Conservation (phyloP, 2,113 vertebrate species). For the Ciconia boyciana region DNA sequence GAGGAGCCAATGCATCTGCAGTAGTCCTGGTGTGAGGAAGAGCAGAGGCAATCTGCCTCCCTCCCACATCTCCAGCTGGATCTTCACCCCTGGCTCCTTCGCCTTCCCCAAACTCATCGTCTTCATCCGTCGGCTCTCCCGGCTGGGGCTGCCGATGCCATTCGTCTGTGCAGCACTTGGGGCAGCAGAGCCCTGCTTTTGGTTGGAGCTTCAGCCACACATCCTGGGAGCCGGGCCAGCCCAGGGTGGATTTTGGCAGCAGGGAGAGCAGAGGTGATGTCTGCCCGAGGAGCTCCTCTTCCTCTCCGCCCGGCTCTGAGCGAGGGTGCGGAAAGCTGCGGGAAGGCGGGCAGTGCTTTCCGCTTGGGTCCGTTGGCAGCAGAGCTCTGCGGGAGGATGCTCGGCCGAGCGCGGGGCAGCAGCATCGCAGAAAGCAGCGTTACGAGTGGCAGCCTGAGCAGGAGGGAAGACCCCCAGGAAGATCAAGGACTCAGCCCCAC, state of each 20-base stretch:
- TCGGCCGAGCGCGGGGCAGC: fast-evolving
- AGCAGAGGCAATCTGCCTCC: background rate
- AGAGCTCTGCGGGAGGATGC: background rate
- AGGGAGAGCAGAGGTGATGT: background rate
- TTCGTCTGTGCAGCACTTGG: background rate
- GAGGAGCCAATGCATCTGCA: background rate
- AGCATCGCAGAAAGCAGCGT: fast-evolving
- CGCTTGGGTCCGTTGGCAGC: fast-evolving
- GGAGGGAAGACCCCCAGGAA: too few relatives aligned
- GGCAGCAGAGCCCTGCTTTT: background rate
- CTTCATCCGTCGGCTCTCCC: background rate
- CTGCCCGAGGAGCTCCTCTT: background rate
- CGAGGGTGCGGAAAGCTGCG: fast-evolving
- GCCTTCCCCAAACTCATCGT: fast-evolving
- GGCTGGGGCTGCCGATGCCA: background rate
- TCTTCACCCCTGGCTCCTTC: background rate
- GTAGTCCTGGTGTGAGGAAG: background rate
- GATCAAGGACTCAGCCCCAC: too few relatives aligned
- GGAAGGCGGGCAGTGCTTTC: background rate
- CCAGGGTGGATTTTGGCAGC: background rate
- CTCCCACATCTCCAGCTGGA: background rate
- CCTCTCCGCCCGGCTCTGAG: background rate
- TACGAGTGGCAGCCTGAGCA: background rate
- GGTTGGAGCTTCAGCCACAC: fast-evolving
- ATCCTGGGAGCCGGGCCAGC: background rate